Conservation (phyloP, 2,888 invertebrate genomes). For the Bhutanitis thaidina region DNA sequence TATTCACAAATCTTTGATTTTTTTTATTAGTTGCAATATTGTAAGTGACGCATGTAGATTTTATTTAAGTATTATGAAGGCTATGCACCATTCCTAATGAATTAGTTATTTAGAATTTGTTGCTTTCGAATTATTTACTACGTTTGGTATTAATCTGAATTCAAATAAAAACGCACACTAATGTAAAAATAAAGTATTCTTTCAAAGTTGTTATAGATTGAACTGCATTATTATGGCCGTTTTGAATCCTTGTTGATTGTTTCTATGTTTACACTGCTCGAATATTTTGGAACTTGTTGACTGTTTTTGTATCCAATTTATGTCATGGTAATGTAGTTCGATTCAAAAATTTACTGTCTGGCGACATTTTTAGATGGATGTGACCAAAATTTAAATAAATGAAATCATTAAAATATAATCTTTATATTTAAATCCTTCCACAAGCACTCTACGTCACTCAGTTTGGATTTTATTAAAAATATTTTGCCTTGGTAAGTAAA, state of each 20-base stretch:
- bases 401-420: conserved; percentile 19
- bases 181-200: conserved; percentile 30
- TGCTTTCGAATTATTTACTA: conserved; percentile 17
- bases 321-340: conserved; percentile 56
- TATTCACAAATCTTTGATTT: no score
- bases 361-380: conserved; percentile 49
- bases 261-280: conserved; percentile 46
- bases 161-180: conserved; percentile 19
- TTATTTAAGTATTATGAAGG: conserved; percentile 30
- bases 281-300: conserved; percentile 58
- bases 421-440: conserved; percentile 6
- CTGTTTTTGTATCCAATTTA: conserved; percentile 47
- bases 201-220: conserved; percentile 52
- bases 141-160: conserved; percentile 15
- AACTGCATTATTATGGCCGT: conserved; percentile 57
- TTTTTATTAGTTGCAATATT: no score
- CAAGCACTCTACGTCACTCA: no score
- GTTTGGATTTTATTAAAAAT: no score
- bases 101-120: conserved; percentile 26
- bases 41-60: no score
- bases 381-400: conserved; percentile 45
- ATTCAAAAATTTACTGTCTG: conserved; percentile 35
- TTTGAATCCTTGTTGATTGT: conserved; percentile 38
- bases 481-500: no score
- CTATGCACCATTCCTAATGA: conserved; percentile 36